Evolutionary conservation across 2,113 vertebrate genomes (phyloP), one percentile per base, ranked within the genome.

Genomic region (Lanius collurio): DNA sequence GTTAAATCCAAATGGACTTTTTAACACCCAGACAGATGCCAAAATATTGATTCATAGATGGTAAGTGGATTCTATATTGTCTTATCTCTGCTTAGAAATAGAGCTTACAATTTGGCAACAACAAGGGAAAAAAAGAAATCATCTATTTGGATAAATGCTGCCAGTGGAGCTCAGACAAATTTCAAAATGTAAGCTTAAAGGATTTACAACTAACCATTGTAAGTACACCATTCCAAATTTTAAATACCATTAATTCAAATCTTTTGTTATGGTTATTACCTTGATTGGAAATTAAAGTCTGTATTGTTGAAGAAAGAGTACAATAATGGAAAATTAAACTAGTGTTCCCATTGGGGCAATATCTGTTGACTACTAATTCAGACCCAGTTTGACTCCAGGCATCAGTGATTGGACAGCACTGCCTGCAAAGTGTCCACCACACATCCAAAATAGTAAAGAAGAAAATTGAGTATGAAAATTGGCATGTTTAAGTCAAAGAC

Each of bases 401-500:
- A 89, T 27, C 16, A 84, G 13, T 62, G 64, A 79, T 86, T 95
- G 71, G 90, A 83, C 84, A 93, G 82, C 37, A 71, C 15, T 44
- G 42, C 65, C 91, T 93, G 88, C 73, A 76, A 77, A 94, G 59
- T 55, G 67, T 92, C 82, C 80, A 1, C 11, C 64, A 87, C 65
- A 83, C 41, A 4, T 96, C 83, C 24, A 74, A 76, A 92, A 89
- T 33, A 77, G 89, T 56, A 76, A 95, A 76, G n/a, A 94, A 67
- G 46, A 90, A 89, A 95, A 93, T 74, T 89, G 15, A 56, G 85
- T 96, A 81, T 75, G 78, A 95, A 95, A 92, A 73, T 88, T 87
- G 77, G 57, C 70, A 80, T 65, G 44, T 89, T 93, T 79, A 85
- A 73, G 23, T 37, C 4, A 35, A 49, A 93, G 49, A 10, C 77